Base-by-base conservation (phyloP, 2,797 vertebrate genomes). In the Rallus crepitans region DNA sequence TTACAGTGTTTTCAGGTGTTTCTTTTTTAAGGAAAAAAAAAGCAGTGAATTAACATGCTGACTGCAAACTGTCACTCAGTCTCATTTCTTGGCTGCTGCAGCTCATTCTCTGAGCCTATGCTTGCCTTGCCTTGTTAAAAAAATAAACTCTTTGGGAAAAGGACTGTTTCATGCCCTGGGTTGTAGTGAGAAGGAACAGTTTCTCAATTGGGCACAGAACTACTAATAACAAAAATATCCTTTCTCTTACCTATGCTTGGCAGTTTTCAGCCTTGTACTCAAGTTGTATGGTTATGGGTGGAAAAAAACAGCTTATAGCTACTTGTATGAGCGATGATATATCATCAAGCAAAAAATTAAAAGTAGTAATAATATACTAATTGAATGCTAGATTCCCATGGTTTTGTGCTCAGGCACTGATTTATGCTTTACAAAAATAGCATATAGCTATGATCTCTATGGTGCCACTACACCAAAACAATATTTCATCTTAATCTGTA, bases 311-410 rank as follows among this genome's bases (percentile, higher is more conserved):
- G 23, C 66, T 95, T 69, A 64, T 45, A 90, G 37, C 40, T 87
- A 39, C 61, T 87, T 71, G 31, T 17, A 18, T 85, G 75, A 92
- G 19, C 71, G 60, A 92, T 79, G 50, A 66, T 69, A 45, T 40
- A 73, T 37, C 17, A 2, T 57, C 75, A 93, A 85, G 53, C 55
- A 79, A 90, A 94, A 95, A 84, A 50, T 21, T 90, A 31, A 86
- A 95, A 95, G 95, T 94, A 87, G 45, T 73, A 48, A 78, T 82
- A 89, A 80, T 90, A 30, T 71, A 89, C 87, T 48, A 91, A 95
- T 68, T 75, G n/a, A 82, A 83, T 84, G 33, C 24, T 83, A 59
- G 55, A 75, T 21, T 92, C 42, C 71, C 20, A 60, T 66, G 45
- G 45, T 72, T 87, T 37, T 11, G 31, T 55, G 40, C 37, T 84